Evolutionary conservation across 2,797 vertebrate species (phyloP), one percentile per base, ranked within the genome.

Genomic region (Acestrorhynchus altus): DNA sequence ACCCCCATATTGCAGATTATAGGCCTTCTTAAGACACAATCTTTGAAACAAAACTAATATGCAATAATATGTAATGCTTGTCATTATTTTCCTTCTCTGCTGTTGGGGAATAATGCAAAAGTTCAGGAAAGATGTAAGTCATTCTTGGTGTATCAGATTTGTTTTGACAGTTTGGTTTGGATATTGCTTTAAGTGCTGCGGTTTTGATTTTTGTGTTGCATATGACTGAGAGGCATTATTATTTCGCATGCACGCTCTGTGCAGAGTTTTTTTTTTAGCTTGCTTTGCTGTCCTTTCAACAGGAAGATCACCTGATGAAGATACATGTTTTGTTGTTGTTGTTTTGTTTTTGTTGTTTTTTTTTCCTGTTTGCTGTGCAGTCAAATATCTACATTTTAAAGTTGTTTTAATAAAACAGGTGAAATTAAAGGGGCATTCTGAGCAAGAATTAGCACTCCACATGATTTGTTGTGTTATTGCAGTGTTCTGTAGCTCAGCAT

Each of bases 41-140:
- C n/a, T 28, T 54, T 56, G 18, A 68, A 31, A 8, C 47, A 26
- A 49, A 15, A 57, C 72, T 76, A 76, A 80, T 54, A 64, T 57
- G 18, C 56, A 22, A 28, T 64, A 8, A 71, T 71, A 78, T 93
- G 92, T 97, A 95, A 96, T 90, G 86, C 92, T 84, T 93, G 81
- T 85, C 94, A 95, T 91, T 96, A 90, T 95, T 93, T 92, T 90
- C 90, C 35, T 91, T 89, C 88, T 95, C 93, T 94, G 93, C 94
- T 94, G 93, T 92, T 91, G 92, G 93, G 88, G 86, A 89, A 80
- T 79, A 96, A 96, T 96, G 94, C 94, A 90, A 95, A 96, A 96
- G 95, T 98, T 92, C 96, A 96, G 94, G 94, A 96, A 90, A 93
- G 94, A 96, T 95, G 97, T 98, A 97, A 98, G 96, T 98, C 57